Conservation (phyloP, 2,888 invertebrate genomes). For the Beris morrisii region DNA sequence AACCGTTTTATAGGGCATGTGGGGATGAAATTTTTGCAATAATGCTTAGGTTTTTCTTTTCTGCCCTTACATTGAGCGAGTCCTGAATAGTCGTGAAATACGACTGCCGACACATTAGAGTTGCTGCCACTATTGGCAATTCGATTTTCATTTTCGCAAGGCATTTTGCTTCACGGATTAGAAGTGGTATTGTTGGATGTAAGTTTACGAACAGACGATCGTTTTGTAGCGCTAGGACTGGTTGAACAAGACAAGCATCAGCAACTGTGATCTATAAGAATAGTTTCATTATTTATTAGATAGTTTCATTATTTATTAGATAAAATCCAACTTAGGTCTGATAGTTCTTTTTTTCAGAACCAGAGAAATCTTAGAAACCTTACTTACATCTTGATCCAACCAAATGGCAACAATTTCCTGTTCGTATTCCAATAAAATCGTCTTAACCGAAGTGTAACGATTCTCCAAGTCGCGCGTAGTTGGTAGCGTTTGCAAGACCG, state of each 20-base stretch:
- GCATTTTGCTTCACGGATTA: constrained; percentile 83
- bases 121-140: constrained; percentile 79
- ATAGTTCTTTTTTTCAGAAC: too few relatives aligned
- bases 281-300: too few relatives aligned
- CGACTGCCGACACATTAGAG: constrained; percentile 74
- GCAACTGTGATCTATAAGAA: constrained; percentile 50
- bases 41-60: not conserved
- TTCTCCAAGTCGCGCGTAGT: constrained; percentile 73
- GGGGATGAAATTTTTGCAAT: not conserved
- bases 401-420: constrained; percentile 78
- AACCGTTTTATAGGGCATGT: not conserved
- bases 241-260: constrained; percentile 54
- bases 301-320: too few relatives aligned
- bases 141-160: constrained; percentile 79
- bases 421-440: constrained; percentile 74
- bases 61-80: constrained; percentile 67
- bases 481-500: constrained; percentile 70
- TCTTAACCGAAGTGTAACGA: constrained; percentile 74
- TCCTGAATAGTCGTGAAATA: constrained; percentile 77
- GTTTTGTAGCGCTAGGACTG: constrained; percentile 52
- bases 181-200: constrained; percentile 71
- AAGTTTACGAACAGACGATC: constrained; percentile 75
- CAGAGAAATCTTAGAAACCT: not conserved
- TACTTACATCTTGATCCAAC: constrained; percentile 78
- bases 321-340: too few relatives aligned